phyloP scores from a whole-genome alignment of 2,797 vertebrate genomes.

The Manis pentadactyla region DNA sequence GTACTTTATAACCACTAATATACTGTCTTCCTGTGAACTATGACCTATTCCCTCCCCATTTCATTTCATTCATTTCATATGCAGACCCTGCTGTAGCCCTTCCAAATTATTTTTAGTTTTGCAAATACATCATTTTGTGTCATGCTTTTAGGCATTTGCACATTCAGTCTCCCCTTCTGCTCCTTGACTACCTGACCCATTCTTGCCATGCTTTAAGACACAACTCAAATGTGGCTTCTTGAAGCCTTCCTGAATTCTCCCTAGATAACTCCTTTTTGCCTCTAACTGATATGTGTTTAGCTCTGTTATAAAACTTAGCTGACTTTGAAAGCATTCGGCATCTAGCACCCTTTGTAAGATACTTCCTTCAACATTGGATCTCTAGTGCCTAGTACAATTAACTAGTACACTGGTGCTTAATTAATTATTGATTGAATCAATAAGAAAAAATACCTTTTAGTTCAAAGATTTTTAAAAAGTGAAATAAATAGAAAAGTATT shows the following conservation, averaged over 20 bases:
- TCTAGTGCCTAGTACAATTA: background rate
- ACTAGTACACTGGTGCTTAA: background rate
- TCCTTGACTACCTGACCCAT: background rate
- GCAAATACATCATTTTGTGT: background rate
- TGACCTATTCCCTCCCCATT: background rate
- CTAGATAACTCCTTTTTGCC: background rate
- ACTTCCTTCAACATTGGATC: conserved; percentile 39
- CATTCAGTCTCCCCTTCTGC: background rate
- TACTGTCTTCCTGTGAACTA: background rate
- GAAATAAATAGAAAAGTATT: conserved; percentile 1
- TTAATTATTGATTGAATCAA: conserved; percentile 37
- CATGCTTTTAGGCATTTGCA: background rate
- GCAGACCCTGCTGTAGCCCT: background rate
- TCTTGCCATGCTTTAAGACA: background rate
- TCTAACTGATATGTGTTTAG: background rate
- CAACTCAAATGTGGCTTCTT: background rate
- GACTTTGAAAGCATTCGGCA: background rate
- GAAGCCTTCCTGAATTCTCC: background rate
- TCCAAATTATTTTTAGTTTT: background rate
- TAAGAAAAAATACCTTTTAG: background rate
- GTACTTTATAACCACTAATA: background rate
- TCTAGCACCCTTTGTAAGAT: background rate
- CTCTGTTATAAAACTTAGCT: background rate
- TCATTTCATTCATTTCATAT: background rate
- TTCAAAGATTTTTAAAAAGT: conserved; percentile 27